Conservation (phyloP, 2,113 vertebrate species). For the Aleadryas rufinucha region DNA sequence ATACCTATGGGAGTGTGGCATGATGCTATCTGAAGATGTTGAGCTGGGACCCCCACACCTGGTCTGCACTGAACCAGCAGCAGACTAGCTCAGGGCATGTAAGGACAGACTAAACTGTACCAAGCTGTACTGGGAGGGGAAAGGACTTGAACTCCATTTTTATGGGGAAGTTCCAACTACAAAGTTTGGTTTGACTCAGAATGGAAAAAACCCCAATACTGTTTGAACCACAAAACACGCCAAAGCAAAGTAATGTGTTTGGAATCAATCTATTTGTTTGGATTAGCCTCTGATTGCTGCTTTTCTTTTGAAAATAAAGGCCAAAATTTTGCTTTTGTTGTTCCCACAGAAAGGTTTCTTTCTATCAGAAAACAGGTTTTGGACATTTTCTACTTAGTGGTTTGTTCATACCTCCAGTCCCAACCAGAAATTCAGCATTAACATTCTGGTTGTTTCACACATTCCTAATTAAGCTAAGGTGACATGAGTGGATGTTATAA, state of each 20-base stretch:
- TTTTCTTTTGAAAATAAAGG: neutral
- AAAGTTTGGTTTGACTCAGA: neutral
- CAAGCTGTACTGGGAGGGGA: neutral
- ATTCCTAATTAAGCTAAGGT: neutral
- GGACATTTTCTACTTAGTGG: neutral
- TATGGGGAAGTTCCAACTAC: neutral
- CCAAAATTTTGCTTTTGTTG: neutral
- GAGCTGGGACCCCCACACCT: neutral
- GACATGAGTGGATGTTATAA: neutral
- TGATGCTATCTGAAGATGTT: neutral
- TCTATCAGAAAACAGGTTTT: neutral
- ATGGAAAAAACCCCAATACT: neutral
- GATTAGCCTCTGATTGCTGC: neutral
- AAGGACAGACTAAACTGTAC: neutral
- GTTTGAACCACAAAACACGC: neutral
- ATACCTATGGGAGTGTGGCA: neutral
- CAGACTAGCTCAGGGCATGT: accelerated
- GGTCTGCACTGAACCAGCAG: neutral
- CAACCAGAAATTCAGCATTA: neutral
- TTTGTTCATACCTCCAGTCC: neutral
- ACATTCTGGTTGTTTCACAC: neutral
- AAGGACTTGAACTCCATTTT: neutral
- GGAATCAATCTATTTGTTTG: neutral
- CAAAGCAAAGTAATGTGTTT: neutral
- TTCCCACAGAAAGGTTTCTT: neutral